Base-by-base conservation (phyloP, 2,797 vertebrate genomes). In the Clarias fuscus region DNA sequence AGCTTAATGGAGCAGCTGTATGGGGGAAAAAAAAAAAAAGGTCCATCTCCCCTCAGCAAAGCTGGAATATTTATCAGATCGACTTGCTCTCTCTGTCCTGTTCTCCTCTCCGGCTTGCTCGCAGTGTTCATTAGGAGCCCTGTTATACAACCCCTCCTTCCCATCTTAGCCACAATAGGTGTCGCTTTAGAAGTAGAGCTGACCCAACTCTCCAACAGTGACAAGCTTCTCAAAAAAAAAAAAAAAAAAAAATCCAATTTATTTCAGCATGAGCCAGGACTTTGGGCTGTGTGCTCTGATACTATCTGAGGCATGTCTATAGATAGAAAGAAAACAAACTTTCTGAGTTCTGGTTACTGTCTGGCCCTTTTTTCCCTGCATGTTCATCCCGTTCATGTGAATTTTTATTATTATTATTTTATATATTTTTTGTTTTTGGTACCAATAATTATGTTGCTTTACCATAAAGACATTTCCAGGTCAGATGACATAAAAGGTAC, bases 1-100 rank as follows among this genome's bases (percentile, higher is more conserved):
- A 78, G 84, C 85, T 85, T 88, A 89, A 86, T 88, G 68, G 89
- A 88, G 84, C 90, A 90, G 88, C 90, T 88, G 91, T 86, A 90
- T 71, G 64, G 40, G 72, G 15, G 0, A 37, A 10, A 1, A 17
- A 40, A 33, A 72, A 71, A 86, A 90, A 90, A 89, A 88, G 84
- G 88, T 89, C 88, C 62, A 85, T 88, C 72, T 87, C 88, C 90
- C 91, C 73, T 90, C 82, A 90, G 91, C 84, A 81, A 89, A 87
- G 88, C 79, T 86, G 87, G 89, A 89, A 91, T 91, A 90, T 88
- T 90, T 88, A 88, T 89, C 84, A 86, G 86, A 2, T 40, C 20
- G 86, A 80, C 86, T 86, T 78, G 82, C 56, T 82, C 80, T 61
- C 56, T 77, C 75, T 81, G 82, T 68, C 56, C 72, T 61, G 27